A percentile compares a stretch with the other conserved stretches of the same genome.
These are phyloP conservation scores for Papilio polytes DNA, from an alignment of 1,140 invertebrate genomes.

Conservation along the genomic window DNA sequence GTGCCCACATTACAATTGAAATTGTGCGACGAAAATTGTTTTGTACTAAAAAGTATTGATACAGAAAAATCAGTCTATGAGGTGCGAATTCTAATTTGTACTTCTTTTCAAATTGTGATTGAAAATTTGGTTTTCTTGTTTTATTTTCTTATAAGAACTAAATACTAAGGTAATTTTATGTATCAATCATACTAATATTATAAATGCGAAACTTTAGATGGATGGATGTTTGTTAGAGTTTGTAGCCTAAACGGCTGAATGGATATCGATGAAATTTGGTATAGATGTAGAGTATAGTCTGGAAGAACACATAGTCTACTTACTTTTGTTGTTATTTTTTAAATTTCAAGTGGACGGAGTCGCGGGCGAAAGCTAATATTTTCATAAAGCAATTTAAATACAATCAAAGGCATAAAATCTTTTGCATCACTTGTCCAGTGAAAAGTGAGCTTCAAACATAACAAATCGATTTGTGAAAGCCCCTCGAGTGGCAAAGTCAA, in stretches of 20 bases:
- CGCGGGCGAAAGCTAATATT: too few species aligned
- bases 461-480: conserved; percentile 43
- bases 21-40: background rate
- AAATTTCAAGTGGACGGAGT: too few species aligned
- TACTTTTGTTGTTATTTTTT: too few species aligned
- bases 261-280: too few species aligned
- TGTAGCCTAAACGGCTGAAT: too few species aligned
- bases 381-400: background rate
- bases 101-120: background rate
- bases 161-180: background rate
- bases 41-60: background rate
- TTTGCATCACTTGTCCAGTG: conserved; percentile 33
- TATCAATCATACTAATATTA: too few species aligned
- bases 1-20: background rate
- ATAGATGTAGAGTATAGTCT: too few species aligned
- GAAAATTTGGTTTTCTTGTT: too few species aligned
- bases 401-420: conserved; percentile 6
- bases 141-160: background rate
- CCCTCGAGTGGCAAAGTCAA: conserved; percentile 43
- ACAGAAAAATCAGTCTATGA: background rate
- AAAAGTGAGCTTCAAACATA: conserved; percentile 44
- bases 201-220: too few species aligned
- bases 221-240: too few species aligned
- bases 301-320: too few species aligned
- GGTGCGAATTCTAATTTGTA: background rate